A percentile compares a stretch with the other conserved stretches of the same genome.
Conservation (phyloP, 1,140 invertebrate genomes). For the Drosophila busckii region DNA sequence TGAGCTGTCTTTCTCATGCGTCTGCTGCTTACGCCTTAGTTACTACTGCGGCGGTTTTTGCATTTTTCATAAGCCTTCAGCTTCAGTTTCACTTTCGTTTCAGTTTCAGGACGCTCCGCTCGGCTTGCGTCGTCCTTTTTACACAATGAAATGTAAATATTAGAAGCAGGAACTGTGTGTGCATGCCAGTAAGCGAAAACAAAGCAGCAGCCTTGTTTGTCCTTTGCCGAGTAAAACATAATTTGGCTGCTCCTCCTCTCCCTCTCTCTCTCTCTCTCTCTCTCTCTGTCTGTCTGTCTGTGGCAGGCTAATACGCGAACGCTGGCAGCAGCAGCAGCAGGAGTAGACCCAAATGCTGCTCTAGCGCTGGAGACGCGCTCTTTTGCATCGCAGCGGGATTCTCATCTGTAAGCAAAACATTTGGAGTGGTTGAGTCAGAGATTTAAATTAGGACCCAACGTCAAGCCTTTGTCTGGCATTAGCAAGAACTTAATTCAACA, state of each 20-base stretch:
- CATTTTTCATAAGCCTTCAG: conserved; percentile 44
- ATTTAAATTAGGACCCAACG: conserved; percentile 63
- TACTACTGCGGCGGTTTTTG: conserved; percentile 15
- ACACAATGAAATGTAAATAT: conserved; percentile 69
- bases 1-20: not conserved
- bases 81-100: conserved; percentile 30
- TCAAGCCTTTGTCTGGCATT: too few relatives aligned
- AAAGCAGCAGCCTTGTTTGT: conserved; percentile 18
- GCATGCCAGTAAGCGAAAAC: conserved; percentile 44
- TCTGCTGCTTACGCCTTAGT: not conserved
- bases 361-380: conserved; percentile 34
- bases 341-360: conserved; percentile 4
- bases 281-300: conserved; percentile 14
- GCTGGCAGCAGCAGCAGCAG: conserved; percentile 21
- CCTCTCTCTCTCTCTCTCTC: not conserved
- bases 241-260: conserved; percentile 4
- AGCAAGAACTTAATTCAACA: too few relatives aligned
- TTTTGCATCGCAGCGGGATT: conserved; percentile 76
- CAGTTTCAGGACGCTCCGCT: not conserved
- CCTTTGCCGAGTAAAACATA: conserved; percentile 14
- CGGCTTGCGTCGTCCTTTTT: conserved; percentile 22
- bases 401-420: conserved; percentile 65
- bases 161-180: conserved; percentile 48
- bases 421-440: too few relatives aligned
- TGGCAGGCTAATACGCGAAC: conserved; percentile 35